Base-by-base conservation (phyloP, 2,888 invertebrate genomes). In the Himalopsyche tibetana region DNA sequence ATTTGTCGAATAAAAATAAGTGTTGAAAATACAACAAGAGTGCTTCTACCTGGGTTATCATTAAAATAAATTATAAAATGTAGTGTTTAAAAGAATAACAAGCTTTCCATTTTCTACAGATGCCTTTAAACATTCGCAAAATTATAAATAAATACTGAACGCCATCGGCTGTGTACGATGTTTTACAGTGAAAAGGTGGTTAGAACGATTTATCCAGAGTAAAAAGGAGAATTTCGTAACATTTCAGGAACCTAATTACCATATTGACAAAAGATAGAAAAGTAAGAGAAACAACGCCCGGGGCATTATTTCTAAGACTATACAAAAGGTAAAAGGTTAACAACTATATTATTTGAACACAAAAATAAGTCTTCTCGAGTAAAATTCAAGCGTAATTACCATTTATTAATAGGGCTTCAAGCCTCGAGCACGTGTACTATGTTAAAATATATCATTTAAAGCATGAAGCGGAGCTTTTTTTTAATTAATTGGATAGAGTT, bases 161-260 rank as follows among this genome's bases (percentile, higher is more conserved):
- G 51, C 51, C 15, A 15, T 51, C 15, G 51, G 51, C 15, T 51
- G 15, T 51, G 4, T 15, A 51, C 51, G 2, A 51, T 51, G 15
- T 5, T 51, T 15, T 15, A 51, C 15, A 12, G 4, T 38, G 38
- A 74, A 38, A 15, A 74, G 74, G 38, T 74, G 74, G 12, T 11
- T 15, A 15, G 12, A 19, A 11, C 9, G 74, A 38, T 38, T 74
- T 74, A 36, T 36, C 74, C 19, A 19, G 19, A 74, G 74, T n/a
- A 28, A 36, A 36, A 74, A 74, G 74, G 74, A 74, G 28, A 74
- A 15, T 74, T 51, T 15, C 15, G 51, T 15, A 51, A 51, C 15
- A 51, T 51, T 63, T 63, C 63, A 28, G 63, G 63, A 63, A 63
- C 63, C 28, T 63, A 63, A 74, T 74, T 74, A 74, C 74, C 28